These are phyloP conservation scores for Drosophila heteroneura DNA, from an alignment of 2,888 invertebrate species.

Conservation along the genomic window DNA sequence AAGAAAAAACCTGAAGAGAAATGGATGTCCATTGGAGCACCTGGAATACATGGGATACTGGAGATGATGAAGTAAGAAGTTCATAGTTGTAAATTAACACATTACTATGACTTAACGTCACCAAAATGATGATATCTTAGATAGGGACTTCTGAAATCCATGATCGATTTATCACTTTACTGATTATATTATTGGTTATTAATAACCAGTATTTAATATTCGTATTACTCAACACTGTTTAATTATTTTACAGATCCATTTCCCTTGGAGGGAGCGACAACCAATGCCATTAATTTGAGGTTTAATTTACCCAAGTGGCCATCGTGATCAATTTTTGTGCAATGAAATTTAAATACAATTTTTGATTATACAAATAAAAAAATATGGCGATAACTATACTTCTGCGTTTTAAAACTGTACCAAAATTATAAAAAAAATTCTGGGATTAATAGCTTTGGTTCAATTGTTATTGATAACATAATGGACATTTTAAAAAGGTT, in stretches of 20 bases:
- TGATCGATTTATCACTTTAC: not conserved
- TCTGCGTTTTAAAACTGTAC: not conserved
- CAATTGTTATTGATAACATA: not conserved
- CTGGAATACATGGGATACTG: not conserved
- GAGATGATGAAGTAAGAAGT: not conserved
- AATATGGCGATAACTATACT: not conserved
- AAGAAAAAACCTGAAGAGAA: not conserved
- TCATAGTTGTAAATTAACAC: not conserved
- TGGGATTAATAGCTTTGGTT: not conserved
- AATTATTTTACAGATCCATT: not conserved
- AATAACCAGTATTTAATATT: not conserved
- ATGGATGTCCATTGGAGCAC: not conserved
- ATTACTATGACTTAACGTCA: not conserved
- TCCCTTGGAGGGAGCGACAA: not conserved
- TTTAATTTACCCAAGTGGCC: not conserved
- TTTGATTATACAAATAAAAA: not conserved
- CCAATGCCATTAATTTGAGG: not conserved
- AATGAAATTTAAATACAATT: not conserved
- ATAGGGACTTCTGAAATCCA: constrained; percentile 1
- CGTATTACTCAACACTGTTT: not conserved
- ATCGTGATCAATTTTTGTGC: not conserved
- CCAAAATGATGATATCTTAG: not conserved
- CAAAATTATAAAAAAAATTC: not conserved
- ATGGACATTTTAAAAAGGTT: not conserved
- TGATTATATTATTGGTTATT: not conserved